phyloP scores from a whole-genome alignment of 2,113 vertebrate genomes.

The Dromaius novaehollandiae region DNA sequence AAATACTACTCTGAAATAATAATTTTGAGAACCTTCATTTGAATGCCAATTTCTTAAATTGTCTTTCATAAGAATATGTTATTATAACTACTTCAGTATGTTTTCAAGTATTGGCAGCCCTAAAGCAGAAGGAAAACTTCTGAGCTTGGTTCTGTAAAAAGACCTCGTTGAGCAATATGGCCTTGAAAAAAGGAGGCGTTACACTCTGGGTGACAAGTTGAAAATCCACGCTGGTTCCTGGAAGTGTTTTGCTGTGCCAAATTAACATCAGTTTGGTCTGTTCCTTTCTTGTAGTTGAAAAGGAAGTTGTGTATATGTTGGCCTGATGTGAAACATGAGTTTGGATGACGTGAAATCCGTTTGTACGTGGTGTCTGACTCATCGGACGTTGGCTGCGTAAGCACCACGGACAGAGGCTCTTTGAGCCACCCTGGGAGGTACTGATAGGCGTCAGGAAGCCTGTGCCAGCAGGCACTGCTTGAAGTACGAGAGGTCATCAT shows the following conservation, averaged over 20 bases:
- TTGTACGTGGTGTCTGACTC: neutral
- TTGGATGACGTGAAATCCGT: rapidly evolving
- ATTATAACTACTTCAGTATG: neutral
- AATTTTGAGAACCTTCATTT: neutral
- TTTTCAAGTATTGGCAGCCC: neutral
- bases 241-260: neutral
- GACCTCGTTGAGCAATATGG: neutral
- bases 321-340: rapidly evolving
- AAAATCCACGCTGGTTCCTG: neutral
- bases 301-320: neutral
- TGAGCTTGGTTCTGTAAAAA: neutral
- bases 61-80: neutral
- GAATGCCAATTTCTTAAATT: neutral
- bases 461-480: neutral
- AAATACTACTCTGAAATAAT: neutral
- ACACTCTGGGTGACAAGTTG: neutral
- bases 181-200: neutral
- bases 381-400: neutral
- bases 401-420: slow-evolving; percentile 51
- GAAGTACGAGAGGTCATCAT: neutral
- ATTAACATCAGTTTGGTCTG: rapidly evolving
- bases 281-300: neutral
- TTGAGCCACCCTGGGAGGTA: neutral
- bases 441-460: rapidly evolving
- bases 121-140: neutral